phyloP scores from a whole-genome alignment of 2,888 invertebrate genomes.

The Trichopria drosophilae region DNA sequence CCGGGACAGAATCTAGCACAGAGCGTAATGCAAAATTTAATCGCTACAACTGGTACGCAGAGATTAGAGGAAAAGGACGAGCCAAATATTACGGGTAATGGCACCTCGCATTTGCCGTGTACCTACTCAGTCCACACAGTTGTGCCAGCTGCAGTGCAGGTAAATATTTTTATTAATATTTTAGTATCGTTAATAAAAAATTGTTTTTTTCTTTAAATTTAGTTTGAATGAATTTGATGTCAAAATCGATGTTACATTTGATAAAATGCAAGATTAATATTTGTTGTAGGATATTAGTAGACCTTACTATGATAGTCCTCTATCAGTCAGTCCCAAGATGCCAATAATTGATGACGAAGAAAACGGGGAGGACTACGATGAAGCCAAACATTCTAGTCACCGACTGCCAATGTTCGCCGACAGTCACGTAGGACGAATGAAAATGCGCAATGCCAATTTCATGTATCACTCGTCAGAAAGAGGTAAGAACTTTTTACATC shows the following conservation, averaged over 20 bases:
- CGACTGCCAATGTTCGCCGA: slow-evolving; percentile 48
- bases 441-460: slow-evolving; percentile 50
- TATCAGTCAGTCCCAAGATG: slow-evolving; percentile 45
- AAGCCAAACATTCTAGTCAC: slow-evolving; percentile 46
- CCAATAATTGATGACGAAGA: slow-evolving; percentile 43
- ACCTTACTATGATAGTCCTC: slow-evolving; percentile 49
- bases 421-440: slow-evolving; percentile 44
- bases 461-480: slow-evolving; percentile 54
- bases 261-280: slow-evolving; percentile 1
- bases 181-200: not conserved
- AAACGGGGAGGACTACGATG: slow-evolving; percentile 50
- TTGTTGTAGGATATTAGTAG: slow-evolving; percentile 39
- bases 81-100: slow-evolving; percentile 37
- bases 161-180: slow-evolving; percentile 8
- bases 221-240: too few relatives aligned
- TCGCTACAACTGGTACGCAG: slow-evolving; percentile 21
- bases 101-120: slow-evolving; percentile 39
- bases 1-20: slow-evolving; percentile 14
- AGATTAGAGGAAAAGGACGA: slow-evolving; percentile 26
- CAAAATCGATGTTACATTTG: not conserved
- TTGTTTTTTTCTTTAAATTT: too few relatives aligned
- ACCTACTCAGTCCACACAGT: slow-evolving; percentile 39
- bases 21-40: too few relatives aligned
- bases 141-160: slow-evolving; percentile 32
- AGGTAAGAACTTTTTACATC: slow-evolving; percentile 39